A percentile compares a stretch with the other conserved stretches of the same genome.
Evolutionary conservation across 2,113 vertebrate species (phyloP).

Genomic region (Nothocercus julius): DNA sequence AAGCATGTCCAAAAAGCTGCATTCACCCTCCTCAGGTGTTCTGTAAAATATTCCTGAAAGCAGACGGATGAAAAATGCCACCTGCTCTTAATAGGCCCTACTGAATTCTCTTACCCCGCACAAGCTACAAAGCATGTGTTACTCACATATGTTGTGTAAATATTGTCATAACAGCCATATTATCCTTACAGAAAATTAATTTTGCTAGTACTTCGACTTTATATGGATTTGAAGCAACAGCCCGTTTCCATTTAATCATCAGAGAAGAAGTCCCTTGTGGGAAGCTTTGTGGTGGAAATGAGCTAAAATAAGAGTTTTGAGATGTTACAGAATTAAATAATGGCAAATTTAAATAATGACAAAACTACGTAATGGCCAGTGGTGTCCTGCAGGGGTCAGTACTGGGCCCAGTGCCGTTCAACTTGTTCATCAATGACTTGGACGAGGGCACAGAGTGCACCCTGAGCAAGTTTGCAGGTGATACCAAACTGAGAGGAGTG

Average conservation of each 20-base stretch:
- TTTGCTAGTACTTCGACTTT: not conserved
- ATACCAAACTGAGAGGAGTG: no score
- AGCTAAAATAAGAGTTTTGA: not conserved
- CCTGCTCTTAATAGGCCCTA: not conserved
- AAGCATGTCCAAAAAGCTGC: not conserved
- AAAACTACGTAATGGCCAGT: no score
- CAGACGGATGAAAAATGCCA: not conserved
- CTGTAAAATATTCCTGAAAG: not conserved
- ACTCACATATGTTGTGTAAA: not conserved
- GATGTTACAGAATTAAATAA: not conserved
- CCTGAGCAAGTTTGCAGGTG: no score
- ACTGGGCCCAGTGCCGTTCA: no score
- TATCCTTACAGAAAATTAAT: not conserved
- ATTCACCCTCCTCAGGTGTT: not conserved
- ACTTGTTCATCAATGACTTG: no score
- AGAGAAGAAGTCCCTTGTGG: accelerated
- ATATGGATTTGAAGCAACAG: not conserved
- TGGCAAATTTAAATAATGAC: not conserved
- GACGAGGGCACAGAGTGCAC: no score
- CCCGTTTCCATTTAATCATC: not conserved
- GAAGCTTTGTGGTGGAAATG: not conserved
- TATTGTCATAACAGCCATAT: not conserved
- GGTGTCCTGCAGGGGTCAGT: no score
- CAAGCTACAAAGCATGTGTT: not conserved
- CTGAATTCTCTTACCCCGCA: not conserved